Base-by-base conservation (phyloP, 2,797 vertebrate genomes). In the Nothura maculosa region DNA sequence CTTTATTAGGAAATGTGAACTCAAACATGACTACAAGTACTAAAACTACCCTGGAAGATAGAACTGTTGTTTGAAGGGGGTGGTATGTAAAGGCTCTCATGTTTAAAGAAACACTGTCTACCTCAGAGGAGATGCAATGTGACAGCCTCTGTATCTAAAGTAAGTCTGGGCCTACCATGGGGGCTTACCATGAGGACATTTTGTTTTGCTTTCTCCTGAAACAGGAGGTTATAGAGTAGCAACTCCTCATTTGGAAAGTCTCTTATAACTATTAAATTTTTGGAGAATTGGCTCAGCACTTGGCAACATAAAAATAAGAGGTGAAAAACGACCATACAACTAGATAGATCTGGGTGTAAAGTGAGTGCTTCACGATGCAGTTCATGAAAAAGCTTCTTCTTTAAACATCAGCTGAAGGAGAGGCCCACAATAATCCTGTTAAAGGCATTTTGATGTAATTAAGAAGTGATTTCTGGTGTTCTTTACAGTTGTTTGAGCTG, bases 401-500 rank as follows among this genome's bases (percentile, higher is more conserved):
- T 3, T 0, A 72, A 85, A n/a, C 3, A 48, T 4, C 32, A 84
- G 20, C 34, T 15, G n/a, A 73, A 28, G 22, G 82, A 70, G 79
- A 15, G 17, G 13, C 9, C 25, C 24, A 27, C 50, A 69, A 52
- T 17, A 17, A 8, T 76, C 52, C 25, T 81, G 27, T 64, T 78
- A 25, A 4, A 52, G 57, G 20, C 42, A 63, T 80, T 69, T 61
- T 72, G 45, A 55, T 43, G 24, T 66, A 81, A 68, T 8, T 43
- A 85, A 85, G 32, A 77, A 77, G 58, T 54, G 45, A 87, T 52
- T 69, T 91, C 0, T 3, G 27, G 40, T 50, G 0, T 92, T 64
- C 87, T 94, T 92, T 95, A 14, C 87, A 99, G 98, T 99, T 92
- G 92, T 98, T 54, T 97, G 97, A 93, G 98, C 98, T 45, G 97